Conservation (phyloP, 2,888 invertebrate species). For the Caenorhabditis zanzibari region DNA sequence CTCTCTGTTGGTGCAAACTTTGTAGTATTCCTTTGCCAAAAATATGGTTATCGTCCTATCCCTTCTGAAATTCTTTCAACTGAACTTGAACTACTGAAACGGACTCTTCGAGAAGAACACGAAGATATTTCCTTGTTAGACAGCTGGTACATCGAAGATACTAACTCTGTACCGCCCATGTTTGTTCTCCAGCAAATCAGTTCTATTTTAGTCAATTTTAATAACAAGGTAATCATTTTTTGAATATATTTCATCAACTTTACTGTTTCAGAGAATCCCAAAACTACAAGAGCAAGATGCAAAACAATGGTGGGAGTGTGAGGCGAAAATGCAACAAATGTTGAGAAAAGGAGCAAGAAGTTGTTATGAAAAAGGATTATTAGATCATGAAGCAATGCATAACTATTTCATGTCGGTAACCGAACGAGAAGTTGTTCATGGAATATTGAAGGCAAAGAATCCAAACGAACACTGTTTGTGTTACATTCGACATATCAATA, state of each 20-base stretch:
- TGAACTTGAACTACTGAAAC: constrained; percentile 92
- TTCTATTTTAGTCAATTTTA: constrained; percentile 96
- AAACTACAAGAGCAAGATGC: constrained; percentile 97
- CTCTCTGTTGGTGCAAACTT: constrained; percentile 98
- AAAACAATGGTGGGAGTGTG: constrained; percentile 97
- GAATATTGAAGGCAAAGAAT: constrained; percentile 93
- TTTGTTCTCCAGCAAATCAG: constrained; percentile 97
- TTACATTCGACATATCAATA: constrained; percentile 92
- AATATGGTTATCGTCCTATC: constrained; percentile 97
- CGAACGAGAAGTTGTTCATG: constrained; percentile 97
- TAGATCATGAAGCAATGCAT: constrained; percentile 95
- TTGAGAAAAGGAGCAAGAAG: constrained; percentile 92
- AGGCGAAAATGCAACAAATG: constrained; percentile 95
- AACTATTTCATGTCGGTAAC: constrained; percentile 99
- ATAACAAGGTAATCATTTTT: constrained; percentile 90
- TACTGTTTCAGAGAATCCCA: constrained; percentile 89
- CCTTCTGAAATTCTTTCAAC: constrained; percentile 95
- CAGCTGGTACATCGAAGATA: constrained; percentile 91
- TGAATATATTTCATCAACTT: neutral
- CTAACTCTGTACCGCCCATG: constrained; percentile 95
- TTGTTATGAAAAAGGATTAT: constrained; percentile 90
- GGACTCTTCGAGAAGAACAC: constrained; percentile 87
- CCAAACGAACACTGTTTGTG: constrained; percentile 94
- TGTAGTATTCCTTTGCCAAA: constrained; percentile 97
- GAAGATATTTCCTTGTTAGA: constrained; percentile 74